These are phyloP conservation scores for Ophraella communa DNA, from an alignment of 2,888 invertebrate genomes.

Conservation along the genomic window DNA sequence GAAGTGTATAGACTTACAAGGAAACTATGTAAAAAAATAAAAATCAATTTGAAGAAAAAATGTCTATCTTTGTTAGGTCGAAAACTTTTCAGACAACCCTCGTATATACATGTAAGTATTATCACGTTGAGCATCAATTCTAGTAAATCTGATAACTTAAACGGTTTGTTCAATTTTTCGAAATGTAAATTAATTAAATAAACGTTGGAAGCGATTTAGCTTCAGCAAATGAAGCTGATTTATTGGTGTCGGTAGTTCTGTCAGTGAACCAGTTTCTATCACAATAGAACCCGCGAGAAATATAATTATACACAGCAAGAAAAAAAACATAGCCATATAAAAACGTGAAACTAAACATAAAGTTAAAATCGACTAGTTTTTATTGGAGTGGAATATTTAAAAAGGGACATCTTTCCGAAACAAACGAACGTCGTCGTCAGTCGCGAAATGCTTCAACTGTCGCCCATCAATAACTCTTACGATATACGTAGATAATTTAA, in stretches of 20 bases:
- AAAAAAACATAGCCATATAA: conserved; percentile 33
- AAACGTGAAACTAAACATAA: conserved; percentile 35
- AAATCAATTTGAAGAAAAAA: no score
- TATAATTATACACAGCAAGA: conserved; percentile 38
- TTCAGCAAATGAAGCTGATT: conserved; percentile 1
- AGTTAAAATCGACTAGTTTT: conserved; percentile 41
- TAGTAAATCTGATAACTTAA: no score
- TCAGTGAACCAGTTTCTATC: conserved; percentile 35
- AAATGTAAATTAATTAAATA: no score
- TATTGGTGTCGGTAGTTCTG: neutral
- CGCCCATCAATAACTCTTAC: conserved; percentile 56
- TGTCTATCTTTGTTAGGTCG: no score
- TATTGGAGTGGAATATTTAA: conserved; percentile 26
- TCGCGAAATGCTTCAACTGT: conserved; percentile 56
- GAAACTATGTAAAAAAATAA: no score
- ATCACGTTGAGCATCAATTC: no score
- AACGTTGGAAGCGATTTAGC: no score
- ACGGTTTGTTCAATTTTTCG: no score
- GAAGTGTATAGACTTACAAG: no score
- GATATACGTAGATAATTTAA: conserved; percentile 45
- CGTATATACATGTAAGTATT: no score
- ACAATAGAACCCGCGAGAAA: conserved; percentile 39
- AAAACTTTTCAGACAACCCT: no score
- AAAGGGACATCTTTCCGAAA: conserved; percentile 44
- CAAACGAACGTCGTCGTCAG: conserved; percentile 51